Percentiles rank a stretch among this genome's conserved stretches.
These are phyloP conservation scores for Epinephelus malabaricus DNA, from an alignment of 2,797 vertebrate species.

Conservation along the genomic window DNA sequence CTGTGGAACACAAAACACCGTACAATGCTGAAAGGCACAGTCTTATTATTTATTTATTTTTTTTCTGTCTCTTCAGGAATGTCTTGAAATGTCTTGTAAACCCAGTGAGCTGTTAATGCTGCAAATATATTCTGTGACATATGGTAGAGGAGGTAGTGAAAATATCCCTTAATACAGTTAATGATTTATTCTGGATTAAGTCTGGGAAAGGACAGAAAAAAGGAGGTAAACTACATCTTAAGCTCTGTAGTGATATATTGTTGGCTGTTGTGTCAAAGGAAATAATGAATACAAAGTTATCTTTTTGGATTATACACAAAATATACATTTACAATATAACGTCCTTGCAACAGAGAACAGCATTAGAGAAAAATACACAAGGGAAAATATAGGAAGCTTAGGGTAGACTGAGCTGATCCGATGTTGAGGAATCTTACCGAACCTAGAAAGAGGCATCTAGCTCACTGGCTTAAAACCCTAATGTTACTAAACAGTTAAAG, in stretches of 20 bases:
- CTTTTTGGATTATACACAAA: neutral
- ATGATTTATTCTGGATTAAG: neutral
- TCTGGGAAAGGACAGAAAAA: neutral
- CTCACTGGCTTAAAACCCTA: no score
- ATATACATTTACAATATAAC: neutral
- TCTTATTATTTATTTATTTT: neutral
- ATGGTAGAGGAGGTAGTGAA: neutral
- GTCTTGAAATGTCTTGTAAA: neutral
- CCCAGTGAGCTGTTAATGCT: neutral
- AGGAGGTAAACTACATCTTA: neutral
- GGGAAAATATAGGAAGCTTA: neutral
- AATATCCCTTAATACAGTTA: neutral
- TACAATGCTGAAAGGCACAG: neutral
- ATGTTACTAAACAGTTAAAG: no score
- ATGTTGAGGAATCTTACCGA: neutral
- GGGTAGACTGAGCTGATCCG: neutral
- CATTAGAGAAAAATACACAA: neutral
- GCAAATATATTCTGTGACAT: neutral
- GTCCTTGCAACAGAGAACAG: neutral
- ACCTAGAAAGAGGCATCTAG: no score
- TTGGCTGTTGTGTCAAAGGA: neutral
- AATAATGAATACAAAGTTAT: slow-evolving; percentile 2
- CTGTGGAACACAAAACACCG: neutral
- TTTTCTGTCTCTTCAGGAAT: neutral
- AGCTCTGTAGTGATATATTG: slow-evolving; percentile 1